Percentiles rank a stretch among this genome's conserved stretches.
Evolutionary conservation across 1,140 invertebrate genomes (phyloP).

Genomic region (Caenorhabditis briggsae): DNA sequence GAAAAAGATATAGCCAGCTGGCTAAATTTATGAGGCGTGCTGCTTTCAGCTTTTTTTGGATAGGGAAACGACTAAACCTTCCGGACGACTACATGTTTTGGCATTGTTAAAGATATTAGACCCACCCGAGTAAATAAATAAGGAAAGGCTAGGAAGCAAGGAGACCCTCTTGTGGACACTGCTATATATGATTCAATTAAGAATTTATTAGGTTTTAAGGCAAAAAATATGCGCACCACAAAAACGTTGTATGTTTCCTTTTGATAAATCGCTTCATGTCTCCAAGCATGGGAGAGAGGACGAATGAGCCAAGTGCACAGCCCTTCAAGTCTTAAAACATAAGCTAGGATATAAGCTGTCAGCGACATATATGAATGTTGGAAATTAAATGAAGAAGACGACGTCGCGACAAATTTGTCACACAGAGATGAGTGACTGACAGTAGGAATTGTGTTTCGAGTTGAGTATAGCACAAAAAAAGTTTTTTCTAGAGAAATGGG

Average conservation of each 20-base stretch:
- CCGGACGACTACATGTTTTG: background rate
- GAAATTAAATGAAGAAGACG: constrained; percentile 14
- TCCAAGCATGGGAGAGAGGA: background rate
- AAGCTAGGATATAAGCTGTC: background rate
- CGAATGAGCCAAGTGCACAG: background rate
- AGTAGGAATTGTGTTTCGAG: constrained; percentile 15
- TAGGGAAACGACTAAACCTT: background rate
- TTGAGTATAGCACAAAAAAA: constrained; percentile 27
- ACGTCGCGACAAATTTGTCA: constrained; percentile 46
- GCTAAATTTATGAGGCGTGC: constrained; percentile 22
- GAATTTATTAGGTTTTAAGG: constrained; percentile 45
- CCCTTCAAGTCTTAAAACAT: background rate
- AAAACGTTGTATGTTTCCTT: background rate
- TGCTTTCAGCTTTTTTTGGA: background rate
- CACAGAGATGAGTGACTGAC: constrained; percentile 40
- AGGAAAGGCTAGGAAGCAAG: background rate
- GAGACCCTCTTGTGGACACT: background rate
- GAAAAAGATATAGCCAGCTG: background rate
- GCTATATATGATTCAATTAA: constrained; percentile 40
- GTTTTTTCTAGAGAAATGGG: background rate
- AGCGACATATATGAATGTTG: constrained; percentile 1
- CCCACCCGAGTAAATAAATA: constrained; percentile 9
- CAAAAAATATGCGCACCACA: constrained; percentile 6
- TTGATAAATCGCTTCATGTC: constrained; percentile 10
- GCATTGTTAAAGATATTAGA: background rate